phyloP scores from a whole-genome alignment of 2,113 vertebrate species.

The Oreochromis aureus region DNA sequence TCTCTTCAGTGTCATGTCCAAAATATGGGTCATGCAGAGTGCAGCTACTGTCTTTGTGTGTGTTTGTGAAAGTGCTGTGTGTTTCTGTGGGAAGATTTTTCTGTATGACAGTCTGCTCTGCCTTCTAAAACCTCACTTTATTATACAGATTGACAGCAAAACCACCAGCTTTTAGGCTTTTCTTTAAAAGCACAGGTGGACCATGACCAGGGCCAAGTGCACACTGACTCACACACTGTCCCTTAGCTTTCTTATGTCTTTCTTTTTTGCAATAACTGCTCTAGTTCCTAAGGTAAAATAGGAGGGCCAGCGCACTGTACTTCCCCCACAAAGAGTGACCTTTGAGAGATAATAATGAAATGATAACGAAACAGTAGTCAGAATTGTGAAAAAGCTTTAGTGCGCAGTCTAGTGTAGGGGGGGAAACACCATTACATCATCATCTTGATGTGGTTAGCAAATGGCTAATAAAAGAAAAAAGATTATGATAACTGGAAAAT shows the following conservation, averaged over 20 bases:
- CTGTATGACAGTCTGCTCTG: not conserved
- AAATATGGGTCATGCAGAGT: conserved; percentile 57
- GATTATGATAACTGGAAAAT: conserved; percentile 1
- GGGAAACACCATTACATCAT: not conserved
- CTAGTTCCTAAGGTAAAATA: not conserved
- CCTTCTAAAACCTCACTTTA: not conserved
- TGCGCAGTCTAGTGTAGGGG: not conserved
- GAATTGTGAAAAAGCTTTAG: not conserved
- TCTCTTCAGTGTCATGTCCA: conserved; percentile 23
- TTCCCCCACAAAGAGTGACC: not conserved
- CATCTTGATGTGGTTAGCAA: not conserved
- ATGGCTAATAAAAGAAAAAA: not conserved
- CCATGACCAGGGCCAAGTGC: not conserved
- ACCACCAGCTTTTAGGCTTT: not conserved
- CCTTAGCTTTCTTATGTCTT: not conserved
- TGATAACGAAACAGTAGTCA: not conserved
- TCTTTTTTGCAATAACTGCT: not conserved
- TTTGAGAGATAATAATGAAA: not conserved
- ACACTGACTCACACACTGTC: not conserved
- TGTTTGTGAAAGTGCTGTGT: not conserved
- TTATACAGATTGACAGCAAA: not conserved
- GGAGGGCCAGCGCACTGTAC: accelerated
- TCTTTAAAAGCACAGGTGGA: not conserved
- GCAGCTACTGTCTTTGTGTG: not conserved
- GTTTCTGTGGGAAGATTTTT: not conserved